Conservation (phyloP, 1,140 invertebrate genomes). For the Eubasilissa regina region DNA sequence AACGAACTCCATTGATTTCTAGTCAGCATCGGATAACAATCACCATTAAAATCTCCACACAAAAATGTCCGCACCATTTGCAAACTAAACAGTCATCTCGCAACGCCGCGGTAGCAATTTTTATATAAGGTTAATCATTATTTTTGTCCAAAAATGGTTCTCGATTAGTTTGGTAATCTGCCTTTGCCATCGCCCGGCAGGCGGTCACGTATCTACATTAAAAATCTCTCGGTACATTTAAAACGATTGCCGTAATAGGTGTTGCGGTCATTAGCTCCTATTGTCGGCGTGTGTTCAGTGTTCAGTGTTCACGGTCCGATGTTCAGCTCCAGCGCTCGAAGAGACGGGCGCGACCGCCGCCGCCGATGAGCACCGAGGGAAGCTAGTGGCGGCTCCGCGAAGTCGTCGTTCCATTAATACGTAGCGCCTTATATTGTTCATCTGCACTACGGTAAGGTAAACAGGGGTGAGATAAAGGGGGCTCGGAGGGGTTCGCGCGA, state of each 20-base stretch:
- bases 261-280: slow-evolving; percentile 53
- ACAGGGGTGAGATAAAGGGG: no score
- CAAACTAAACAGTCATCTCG: slow-evolving; percentile 21
- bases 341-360: slow-evolving; percentile 4
- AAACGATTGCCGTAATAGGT: slow-evolving; percentile 45
- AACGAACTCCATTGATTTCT: background rate
- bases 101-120: slow-evolving; percentile 27
- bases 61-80: slow-evolving; percentile 22
- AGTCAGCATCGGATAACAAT: background rate
- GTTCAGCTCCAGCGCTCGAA: background rate
- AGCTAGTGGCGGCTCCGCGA: slow-evolving; percentile 30
- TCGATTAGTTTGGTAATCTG: slow-evolving; percentile 46
- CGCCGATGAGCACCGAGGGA: background rate
- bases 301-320: background rate
- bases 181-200: background rate
- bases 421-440: slow-evolving; percentile 37
- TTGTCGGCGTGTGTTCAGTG: slow-evolving; percentile 29
- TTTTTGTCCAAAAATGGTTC: slow-evolving; percentile 51
- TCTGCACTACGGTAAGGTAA: slow-evolving; percentile 3
- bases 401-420: slow-evolving; percentile 41
- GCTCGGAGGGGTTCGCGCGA: no score
- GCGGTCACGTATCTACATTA: slow-evolving; percentile 30
- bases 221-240: slow-evolving; percentile 41
- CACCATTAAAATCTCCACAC: background rate
- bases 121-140: slow-evolving; percentile 47